phyloP scores from a whole-genome alignment of 2,113 vertebrate species.

The Jaculus jaculus region DNA sequence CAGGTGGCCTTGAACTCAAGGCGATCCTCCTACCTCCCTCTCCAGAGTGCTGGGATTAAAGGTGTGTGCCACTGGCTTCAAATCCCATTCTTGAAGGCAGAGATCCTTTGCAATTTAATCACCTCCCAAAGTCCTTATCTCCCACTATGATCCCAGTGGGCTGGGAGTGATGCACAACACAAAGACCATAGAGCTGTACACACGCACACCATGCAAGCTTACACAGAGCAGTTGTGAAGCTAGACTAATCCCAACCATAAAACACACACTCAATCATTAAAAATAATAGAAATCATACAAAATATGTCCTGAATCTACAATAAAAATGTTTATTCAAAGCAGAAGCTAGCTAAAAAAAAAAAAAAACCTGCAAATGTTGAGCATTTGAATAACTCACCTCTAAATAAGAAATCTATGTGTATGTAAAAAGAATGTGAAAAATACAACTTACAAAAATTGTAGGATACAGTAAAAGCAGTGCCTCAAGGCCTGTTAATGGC shows the following conservation, averaged over 20 bases:
- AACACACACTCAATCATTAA: background rate
- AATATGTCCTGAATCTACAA: background rate
- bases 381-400: slow-evolving; percentile 29
- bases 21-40: too few relatives aligned
- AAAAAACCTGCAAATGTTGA: slow-evolving; percentile 20
- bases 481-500: background rate
- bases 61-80: too few relatives aligned
- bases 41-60: too few relatives aligned
- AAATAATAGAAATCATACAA: slow-evolving; percentile 1
- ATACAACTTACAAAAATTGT: background rate
- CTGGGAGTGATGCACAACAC: background rate
- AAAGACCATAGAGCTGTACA: background rate
- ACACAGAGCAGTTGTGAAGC: background rate
- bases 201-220: background rate
- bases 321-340: background rate
- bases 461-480: background rate
- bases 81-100: background rate
- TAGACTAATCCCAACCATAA: background rate
- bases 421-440: slow-evolving; percentile 29
- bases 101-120: background rate
- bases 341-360: background rate
- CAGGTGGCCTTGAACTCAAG: too few relatives aligned
- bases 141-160: background rate
- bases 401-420: background rate
- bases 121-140: background rate